A percentile compares a stretch with the other conserved stretches of the same genome.
phyloP scores from a whole-genome alignment of 2,113 vertebrate genomes.

The Pantherophis guttatus region DNA sequence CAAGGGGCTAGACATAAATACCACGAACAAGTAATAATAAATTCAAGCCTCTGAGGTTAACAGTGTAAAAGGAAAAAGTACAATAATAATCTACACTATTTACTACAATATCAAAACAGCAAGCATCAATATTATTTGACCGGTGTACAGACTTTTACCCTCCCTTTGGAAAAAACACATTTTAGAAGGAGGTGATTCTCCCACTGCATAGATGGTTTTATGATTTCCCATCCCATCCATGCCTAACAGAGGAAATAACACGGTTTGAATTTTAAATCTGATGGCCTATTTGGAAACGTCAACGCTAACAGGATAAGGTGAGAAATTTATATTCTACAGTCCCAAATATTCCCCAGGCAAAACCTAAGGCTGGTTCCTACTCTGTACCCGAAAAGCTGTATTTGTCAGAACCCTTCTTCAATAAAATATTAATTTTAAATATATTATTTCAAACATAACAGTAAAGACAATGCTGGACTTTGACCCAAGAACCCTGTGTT shows the following conservation, averaged over 20 bases:
- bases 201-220: not conserved
- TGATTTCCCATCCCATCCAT: not conserved
- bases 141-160: not conserved
- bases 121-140: constrained; percentile 30
- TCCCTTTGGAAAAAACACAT: constrained; percentile 60
- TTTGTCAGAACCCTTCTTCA: not conserved
- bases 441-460: not conserved
- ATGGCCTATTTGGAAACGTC: not conserved
- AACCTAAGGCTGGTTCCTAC: not conserved
- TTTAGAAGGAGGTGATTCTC: not conserved
- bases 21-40: constrained; percentile 4
- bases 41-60: constrained; percentile 31
- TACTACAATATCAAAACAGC: not conserved
- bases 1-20: constrained; percentile 38
- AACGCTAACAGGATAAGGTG: not conserved
- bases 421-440: not conserved
- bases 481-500: not conserved
- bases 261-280: not conserved
- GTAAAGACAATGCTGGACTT: not conserved
- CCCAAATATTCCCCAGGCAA: not conserved
- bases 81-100: constrained; percentile 20
- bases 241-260: not conserved
- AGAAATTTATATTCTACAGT: not conserved
- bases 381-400: not conserved
- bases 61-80: constrained; percentile 61